Base-by-base conservation (phyloP, 2,888 invertebrate genomes). In the Autographa pulchrina region DNA sequence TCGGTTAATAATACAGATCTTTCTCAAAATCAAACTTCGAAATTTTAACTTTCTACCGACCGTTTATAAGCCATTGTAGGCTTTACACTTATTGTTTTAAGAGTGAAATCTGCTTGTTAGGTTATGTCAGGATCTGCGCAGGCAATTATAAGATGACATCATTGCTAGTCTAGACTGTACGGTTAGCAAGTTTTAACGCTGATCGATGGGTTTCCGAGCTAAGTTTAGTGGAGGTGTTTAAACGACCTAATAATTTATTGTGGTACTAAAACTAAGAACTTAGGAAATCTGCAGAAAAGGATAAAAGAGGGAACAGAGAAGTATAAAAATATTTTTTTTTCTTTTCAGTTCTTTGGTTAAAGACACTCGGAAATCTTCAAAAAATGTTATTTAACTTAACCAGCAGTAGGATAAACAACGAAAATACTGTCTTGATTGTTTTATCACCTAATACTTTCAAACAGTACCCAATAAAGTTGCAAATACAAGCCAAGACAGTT, bases 1-100 rank as follows among this genome's bases (percentile, higher is more conserved):
- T n/a, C n/a, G n/a, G n/a, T n/a, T n/a, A 25, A 25, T 25, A 25
- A 25, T 25, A 25, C 25, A 75, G 74, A 77, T 84, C 70, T 70
- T 77, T 80, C 61, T 65, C 52, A 41, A 52, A 72, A 65, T 65
- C 11, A 8, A 11, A 38, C 9, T 11, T 38, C 68, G 60, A 67
- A 77, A 75, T 79, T 81, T 75, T 65, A 74, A 82, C 84, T 84
- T 85, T 84, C 84, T 84, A 85, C 80, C 84, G 74, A 70, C 74
- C 72, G 77, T 65, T 56, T 35, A 25, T 66, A 68, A 31, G 31
- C 73, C 6, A 72, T 35, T 69, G 18, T 62, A 62, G 62, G 18
- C 65, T 32, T 56, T 75, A 71, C 16, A 3, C 0, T 20, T 20
- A 63, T 71, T 60, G 63, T 31, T 35, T 62, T 83, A 85, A 56